Evolutionary conservation across 2,888 invertebrate genomes (phyloP).

Genomic region (Tortrix viridana): DNA sequence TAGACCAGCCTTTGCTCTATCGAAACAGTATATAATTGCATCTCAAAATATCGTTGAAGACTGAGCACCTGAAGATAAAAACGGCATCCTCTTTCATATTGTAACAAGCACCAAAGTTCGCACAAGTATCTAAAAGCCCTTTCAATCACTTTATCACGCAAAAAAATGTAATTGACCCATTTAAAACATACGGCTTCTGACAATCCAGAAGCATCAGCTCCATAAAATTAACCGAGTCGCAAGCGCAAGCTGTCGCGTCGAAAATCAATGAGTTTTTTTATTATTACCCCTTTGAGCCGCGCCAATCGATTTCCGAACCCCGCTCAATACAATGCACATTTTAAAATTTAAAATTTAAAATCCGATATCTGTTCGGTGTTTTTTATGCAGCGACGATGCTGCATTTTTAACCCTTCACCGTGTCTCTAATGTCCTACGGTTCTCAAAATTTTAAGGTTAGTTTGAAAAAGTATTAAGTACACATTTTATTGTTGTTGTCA

Average conservation of each 20-base stretch:
- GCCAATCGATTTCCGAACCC: constrained; percentile 82
- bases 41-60: too few relatives aligned
- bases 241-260: constrained; percentile 73
- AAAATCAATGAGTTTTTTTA: constrained; percentile 75
- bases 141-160: too few relatives aligned
- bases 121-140: too few relatives aligned
- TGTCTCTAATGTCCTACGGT: constrained; percentile 60
- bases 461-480: too few relatives aligned
- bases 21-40: too few relatives aligned
- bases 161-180: background rate
- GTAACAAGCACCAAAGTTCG: too few relatives aligned
- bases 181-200: constrained; percentile 19
- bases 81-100: too few relatives aligned
- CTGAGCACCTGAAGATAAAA: too few relatives aligned
- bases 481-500: too few relatives aligned
- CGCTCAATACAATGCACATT: constrained; percentile 83
- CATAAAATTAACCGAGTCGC: constrained; percentile 45
- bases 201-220: constrained; percentile 25
- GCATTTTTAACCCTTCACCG: constrained; percentile 83
- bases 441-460: constrained; percentile 51
- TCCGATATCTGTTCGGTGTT: constrained; percentile 80
- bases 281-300: constrained; percentile 79
- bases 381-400: constrained; percentile 81
- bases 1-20: too few relatives aligned
- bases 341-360: constrained; percentile 85